A percentile compares a stretch with the other conserved stretches of the same genome.
These are phyloP conservation scores for Mico argentatus DNA, from an alignment of 2,797 vertebrate species.

Conservation along the genomic window DNA sequence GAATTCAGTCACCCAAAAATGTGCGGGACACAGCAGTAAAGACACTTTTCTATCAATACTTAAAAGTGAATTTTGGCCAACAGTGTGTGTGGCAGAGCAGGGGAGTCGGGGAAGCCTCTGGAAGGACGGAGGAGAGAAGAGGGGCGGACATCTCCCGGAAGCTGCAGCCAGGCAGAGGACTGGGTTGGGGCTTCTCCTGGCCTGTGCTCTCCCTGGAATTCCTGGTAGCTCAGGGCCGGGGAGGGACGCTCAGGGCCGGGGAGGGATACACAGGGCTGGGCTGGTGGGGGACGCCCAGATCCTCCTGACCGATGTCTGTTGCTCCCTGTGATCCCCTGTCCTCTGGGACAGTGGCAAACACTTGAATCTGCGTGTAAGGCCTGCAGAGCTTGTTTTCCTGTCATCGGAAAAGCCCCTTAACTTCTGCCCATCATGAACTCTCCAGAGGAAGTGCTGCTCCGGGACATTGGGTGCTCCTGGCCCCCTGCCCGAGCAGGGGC, in stretches of 20 bases:
- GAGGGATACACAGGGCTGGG: no score
- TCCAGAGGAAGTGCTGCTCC: background rate
- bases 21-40: fast-evolving
- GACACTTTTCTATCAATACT: background rate
- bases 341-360: background rate
- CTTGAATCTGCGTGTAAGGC: fast-evolving
- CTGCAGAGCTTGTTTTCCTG: no score
- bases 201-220: background rate
- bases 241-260: background rate
- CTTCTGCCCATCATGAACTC: background rate
- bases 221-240: no score
- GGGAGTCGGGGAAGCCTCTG: background rate
- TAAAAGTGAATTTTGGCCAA: background rate
- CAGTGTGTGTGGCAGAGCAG: no score
- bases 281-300: no score
- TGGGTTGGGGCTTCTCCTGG: no score
- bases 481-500: background rate
- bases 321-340: background rate
- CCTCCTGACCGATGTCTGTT: background rate
- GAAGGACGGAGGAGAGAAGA: background rate
- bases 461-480: background rate
- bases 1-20: background rate
- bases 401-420: background rate
- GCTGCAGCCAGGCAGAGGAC: background rate
- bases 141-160: background rate